Evolutionary conservation across 2,888 invertebrate genomes (phyloP).

Genomic region (Danaus chrysippus): DNA sequence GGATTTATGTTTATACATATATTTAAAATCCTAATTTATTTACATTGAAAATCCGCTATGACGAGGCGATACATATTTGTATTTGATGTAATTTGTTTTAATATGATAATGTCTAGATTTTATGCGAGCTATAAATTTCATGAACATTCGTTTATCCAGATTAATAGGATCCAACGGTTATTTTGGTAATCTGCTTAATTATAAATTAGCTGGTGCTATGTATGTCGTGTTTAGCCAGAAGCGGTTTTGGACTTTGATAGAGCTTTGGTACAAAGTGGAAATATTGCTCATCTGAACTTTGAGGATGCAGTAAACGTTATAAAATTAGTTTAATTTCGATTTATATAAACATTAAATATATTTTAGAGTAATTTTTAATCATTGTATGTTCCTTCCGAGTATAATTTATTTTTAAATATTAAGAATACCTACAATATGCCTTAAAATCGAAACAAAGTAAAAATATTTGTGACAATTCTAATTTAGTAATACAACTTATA

Average conservation of each 20-base stretch:
- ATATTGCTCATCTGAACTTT: too few relatives aligned
- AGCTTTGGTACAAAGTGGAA: too few relatives aligned
- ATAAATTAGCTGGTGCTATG: neutral
- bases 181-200: conserved; percentile 4
- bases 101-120: conserved; percentile 28
- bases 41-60: neutral
- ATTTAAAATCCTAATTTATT: neutral
- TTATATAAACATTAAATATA: too few relatives aligned
- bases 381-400: too few relatives aligned
- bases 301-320: too few relatives aligned
- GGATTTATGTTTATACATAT: neutral
- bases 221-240: neutral
- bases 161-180: neutral
- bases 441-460: too few relatives aligned
- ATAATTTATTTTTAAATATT: too few relatives aligned
- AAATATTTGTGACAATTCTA: too few relatives aligned
- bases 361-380: too few relatives aligned
- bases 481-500: too few relatives aligned
- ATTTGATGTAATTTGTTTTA: conserved; percentile 31
- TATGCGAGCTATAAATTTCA: conserved; percentile 12
- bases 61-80: conserved; percentile 22
- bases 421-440: too few relatives aligned
- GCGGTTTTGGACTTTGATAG: neutral
- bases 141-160: conserved; percentile 3
- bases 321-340: too few relatives aligned